Percentiles rank a stretch among this genome's conserved stretches.
These are phyloP conservation scores for Xanthia togata DNA, from an alignment of 2,888 invertebrate species.

Conservation along the genomic window DNA sequence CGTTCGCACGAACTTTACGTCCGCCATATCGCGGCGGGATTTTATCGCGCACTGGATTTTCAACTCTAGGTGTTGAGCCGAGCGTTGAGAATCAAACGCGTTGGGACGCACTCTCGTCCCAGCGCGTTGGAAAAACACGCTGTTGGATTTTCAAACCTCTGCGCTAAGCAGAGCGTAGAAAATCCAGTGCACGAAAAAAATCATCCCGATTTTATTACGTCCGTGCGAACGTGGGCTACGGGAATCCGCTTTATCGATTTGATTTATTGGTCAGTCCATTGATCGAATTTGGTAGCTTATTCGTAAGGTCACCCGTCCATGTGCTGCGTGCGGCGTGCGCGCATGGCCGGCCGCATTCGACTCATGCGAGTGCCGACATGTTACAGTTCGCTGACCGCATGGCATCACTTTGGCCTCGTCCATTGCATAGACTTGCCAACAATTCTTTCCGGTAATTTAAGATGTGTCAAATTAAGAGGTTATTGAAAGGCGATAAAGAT, in stretches of 20 bases:
- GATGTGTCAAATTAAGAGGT: constrained; percentile 67
- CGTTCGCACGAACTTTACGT: no score
- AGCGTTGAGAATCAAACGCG: no score
- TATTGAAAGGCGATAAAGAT: constrained; percentile 25
- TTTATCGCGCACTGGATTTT: no score
- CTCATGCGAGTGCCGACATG: constrained; percentile 74
- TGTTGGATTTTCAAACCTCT: no score
- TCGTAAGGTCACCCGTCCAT: constrained; percentile 65
- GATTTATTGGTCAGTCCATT: constrained; percentile 41
- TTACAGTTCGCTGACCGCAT: constrained; percentile 82
- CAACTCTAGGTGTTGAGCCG: no score
- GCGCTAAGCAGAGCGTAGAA: no score
- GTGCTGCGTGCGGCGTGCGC: constrained; percentile 71
- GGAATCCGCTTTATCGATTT: constrained; percentile 30
- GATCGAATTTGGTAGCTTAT: constrained; percentile 61
- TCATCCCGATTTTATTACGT: no score
- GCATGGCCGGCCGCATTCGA: constrained; percentile 69
- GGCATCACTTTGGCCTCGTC: constrained; percentile 70
- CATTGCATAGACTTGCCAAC: constrained; percentile 64
- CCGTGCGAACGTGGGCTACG: no score
- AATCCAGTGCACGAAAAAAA: no score
- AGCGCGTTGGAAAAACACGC: no score
- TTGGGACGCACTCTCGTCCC: no score
- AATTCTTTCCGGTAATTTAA: constrained; percentile 54
- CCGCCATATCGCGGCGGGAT: no score